Conservation (phyloP, 2,797 vertebrate species). For the Characodon lateralis region DNA sequence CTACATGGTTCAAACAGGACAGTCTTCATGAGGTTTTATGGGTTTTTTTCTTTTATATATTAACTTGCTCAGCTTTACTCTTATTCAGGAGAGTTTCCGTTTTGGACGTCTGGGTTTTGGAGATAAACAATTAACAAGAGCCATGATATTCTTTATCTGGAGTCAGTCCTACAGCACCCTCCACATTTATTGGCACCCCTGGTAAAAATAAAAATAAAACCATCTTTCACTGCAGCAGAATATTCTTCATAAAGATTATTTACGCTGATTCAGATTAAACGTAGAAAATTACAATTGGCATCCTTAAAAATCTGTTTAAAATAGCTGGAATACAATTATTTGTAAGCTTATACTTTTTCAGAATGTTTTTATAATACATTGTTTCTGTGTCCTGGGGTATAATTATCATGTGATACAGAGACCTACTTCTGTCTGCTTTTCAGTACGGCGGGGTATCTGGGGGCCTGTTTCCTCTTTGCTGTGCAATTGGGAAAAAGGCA, state of each 20-base stretch:
- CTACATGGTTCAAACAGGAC: slow-evolving; percentile 11
- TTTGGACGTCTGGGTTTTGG: not conserved
- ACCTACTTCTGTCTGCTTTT: too few relatives aligned
- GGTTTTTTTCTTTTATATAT: not conserved
- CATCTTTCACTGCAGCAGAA: too few relatives aligned
- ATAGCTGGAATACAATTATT: not conserved
- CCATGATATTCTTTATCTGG: not conserved
- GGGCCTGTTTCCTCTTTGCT: too few relatives aligned
- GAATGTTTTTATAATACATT: too few relatives aligned
- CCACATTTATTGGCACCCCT: not conserved
- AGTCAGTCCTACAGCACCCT: not conserved
- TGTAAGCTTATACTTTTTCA: not conserved
- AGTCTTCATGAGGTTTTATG: not conserved
- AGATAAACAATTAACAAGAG: not conserved
- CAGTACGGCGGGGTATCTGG: too few relatives aligned
- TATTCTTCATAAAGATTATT: too few relatives aligned
- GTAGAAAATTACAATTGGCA: not conserved
- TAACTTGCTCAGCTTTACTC: not conserved
- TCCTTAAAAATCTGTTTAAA: not conserved
- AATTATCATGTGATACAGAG: too few relatives aligned
- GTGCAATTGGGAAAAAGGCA: too few relatives aligned
- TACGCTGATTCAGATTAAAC: too few relatives aligned
- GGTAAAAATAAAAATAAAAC: not conserved
- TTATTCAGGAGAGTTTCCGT: not conserved
- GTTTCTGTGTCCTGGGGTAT: too few relatives aligned